Conservation (phyloP, 2,113 vertebrate genomes). For the Zapornia atra region DNA sequence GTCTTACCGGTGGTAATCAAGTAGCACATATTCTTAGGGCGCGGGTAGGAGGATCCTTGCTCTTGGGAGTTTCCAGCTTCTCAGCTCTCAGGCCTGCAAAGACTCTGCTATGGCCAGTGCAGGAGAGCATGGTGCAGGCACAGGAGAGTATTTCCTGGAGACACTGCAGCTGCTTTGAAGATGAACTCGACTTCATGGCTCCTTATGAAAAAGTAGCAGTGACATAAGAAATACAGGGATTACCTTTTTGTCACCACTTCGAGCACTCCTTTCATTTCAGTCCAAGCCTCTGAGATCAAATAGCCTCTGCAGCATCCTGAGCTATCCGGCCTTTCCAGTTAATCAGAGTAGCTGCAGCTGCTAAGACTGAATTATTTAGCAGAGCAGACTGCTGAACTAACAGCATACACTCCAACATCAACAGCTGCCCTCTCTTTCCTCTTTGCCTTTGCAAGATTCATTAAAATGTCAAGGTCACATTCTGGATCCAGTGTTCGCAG, state of each 20-base stretch:
- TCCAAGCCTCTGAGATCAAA: background rate
- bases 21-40: background rate
- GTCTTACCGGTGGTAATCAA: accelerated
- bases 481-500: background rate
- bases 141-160: background rate
- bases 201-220: background rate
- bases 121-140: background rate
- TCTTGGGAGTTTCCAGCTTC: background rate
- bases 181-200: background rate
- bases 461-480: background rate
- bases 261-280: conserved; percentile 1
- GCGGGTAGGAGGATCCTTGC: background rate
- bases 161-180: background rate
- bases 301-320: conserved; percentile 9
- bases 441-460: background rate
- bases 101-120: background rate
- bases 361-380: conserved; percentile 56
- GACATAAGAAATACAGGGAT: background rate
- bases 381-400: conserved; percentile 7
- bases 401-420: background rate
- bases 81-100: background rate
- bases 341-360: conserved; percentile 47
- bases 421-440: conserved; percentile 5
- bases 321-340: conserved; percentile 7
- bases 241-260: background rate